Percentiles rank a stretch among this genome's conserved stretches.
Evolutionary conservation across 2,797 vertebrate species (phyloP).

Genomic region (Cossypha polioptera): DNA sequence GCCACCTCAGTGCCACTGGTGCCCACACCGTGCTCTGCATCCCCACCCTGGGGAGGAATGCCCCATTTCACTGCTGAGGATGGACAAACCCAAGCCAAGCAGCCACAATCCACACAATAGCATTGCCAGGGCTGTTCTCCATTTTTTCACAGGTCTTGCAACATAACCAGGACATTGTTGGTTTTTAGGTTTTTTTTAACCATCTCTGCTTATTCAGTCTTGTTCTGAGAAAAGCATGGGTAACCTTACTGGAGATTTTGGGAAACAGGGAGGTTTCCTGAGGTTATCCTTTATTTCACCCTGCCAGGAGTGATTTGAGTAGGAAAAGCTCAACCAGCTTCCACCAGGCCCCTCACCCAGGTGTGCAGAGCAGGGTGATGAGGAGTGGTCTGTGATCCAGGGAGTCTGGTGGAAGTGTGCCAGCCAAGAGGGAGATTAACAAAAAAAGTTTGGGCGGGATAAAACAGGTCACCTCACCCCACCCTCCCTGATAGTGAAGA

Average conservation of each 20-base stretch:
- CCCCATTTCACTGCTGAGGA: neutral
- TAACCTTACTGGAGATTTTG: neutral
- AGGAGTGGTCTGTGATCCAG: neutral
- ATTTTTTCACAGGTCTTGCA: neutral
- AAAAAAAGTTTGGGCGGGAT: neutral
- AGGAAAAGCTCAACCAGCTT: neutral
- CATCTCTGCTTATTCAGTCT: too few species aligned
- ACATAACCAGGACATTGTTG: neutral
- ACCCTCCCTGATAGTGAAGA: neutral
- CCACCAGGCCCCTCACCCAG: neutral
- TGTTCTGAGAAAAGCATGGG: neutral
- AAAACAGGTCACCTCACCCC: neutral
- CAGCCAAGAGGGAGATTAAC: neutral
- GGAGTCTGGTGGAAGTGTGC: fast-evolving
- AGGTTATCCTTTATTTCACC: neutral
- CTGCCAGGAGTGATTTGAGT: fast-evolving
- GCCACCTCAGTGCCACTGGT: fast-evolving
- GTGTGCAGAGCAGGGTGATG: neutral
- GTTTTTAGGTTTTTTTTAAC: too few species aligned
- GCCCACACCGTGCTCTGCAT: fast-evolving
- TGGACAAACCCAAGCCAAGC: neutral
- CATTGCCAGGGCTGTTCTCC: neutral
- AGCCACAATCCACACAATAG: fast-evolving
- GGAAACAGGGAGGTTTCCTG: neutral
- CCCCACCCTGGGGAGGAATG: fast-evolving